These are phyloP conservation scores for Verasper variegatus DNA, from an alignment of 2,113 vertebrate species.

Conservation along the genomic window DNA sequence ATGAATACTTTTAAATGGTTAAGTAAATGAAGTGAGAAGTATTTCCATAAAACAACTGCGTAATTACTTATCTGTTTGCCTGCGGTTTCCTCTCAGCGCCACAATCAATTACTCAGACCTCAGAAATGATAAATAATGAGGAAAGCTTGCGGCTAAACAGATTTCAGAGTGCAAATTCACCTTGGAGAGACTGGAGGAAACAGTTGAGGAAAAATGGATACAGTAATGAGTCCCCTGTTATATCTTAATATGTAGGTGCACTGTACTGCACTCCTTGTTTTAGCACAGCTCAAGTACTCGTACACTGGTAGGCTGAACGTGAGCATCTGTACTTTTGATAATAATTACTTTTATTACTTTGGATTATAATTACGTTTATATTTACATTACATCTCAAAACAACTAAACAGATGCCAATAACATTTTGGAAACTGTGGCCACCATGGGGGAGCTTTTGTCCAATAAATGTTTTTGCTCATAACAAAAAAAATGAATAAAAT, in stretches of 20 bases:
- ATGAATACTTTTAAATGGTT: slow-evolving; percentile 51
- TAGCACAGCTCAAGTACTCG: background rate
- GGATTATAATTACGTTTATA: background rate
- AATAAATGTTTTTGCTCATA: too few relatives aligned
- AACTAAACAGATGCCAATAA: too few relatives aligned
- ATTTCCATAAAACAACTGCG: slow-evolving; percentile 65
- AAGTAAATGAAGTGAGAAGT: slow-evolving; percentile 50
- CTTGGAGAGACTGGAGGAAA: slow-evolving; percentile 58
- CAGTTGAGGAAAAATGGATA: slow-evolving; percentile 60
- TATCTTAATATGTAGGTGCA: slow-evolving; percentile 52
- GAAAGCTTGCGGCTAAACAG: slow-evolving; percentile 64
- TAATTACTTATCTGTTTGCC: slow-evolving; percentile 74
- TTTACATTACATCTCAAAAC: too few relatives aligned
- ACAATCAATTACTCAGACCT: slow-evolving; percentile 75
- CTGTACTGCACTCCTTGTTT: slow-evolving; percentile 13
- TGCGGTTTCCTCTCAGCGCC: slow-evolving; percentile 60
- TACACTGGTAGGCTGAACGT: background rate
- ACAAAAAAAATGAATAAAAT: too few relatives aligned
- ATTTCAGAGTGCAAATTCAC: slow-evolving; percentile 69
- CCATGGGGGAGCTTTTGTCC: too few relatives aligned
- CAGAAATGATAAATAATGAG: slow-evolving; percentile 74
- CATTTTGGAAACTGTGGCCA: too few relatives aligned
- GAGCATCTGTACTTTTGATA: background rate
- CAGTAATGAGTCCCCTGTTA: slow-evolving; percentile 64
- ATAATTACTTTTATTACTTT: background rate